These are phyloP conservation scores for Corythucha ciliata DNA, from an alignment of 2,888 invertebrate genomes.

Conservation along the genomic window DNA sequence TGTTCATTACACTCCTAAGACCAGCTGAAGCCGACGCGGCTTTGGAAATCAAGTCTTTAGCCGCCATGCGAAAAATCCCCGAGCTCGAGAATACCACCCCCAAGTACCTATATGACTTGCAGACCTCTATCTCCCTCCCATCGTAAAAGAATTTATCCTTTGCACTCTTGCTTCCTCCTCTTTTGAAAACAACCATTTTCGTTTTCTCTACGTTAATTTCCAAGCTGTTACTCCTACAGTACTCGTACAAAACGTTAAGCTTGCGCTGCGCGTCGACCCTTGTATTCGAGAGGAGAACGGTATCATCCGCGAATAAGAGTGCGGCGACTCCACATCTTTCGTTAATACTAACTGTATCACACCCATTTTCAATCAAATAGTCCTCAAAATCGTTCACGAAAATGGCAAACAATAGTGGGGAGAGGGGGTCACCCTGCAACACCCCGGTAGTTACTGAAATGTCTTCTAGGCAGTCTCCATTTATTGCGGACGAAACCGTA, in stretches of 20 bases:
- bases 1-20: too few species aligned
- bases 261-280: background rate
- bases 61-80: too few species aligned
- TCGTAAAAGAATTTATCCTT: too few species aligned
- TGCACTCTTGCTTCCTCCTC: background rate
- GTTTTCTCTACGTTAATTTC: conserved; percentile 14
- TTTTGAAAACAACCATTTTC: conserved; percentile 6
- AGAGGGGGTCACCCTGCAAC: conserved; percentile 6
- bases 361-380: too few species aligned
- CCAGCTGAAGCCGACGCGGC: too few species aligned
- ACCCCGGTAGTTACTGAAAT: background rate
- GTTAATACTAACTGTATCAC: too few species aligned
- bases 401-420: conserved; percentile 5
- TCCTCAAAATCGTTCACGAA: conserved; percentile 3
- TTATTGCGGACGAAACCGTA: background rate
- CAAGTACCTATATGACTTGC: too few species aligned
- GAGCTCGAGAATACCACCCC: too few species aligned
- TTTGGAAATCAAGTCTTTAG: too few species aligned
- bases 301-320: conserved; percentile 9
- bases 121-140: too few species aligned
- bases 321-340: background rate
- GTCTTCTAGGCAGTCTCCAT: background rate
- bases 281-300: background rate
- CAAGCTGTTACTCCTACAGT: conserved; percentile 8
- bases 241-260: background rate